Conservation (phyloP, 2,113 vertebrate species). For the Tetrao urogallus region DNA sequence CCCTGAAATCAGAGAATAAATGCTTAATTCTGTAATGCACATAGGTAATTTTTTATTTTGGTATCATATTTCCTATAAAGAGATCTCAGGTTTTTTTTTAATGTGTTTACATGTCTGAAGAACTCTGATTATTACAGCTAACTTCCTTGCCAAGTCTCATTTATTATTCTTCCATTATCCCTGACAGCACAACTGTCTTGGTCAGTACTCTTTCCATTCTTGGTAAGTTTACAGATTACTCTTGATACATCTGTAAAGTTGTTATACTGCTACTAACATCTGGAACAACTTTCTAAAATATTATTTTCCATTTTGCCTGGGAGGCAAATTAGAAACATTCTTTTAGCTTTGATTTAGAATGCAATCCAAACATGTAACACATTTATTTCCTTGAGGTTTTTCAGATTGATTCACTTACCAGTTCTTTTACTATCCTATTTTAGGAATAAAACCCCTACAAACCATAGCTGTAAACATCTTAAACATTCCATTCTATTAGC, state of each 20-base stretch:
- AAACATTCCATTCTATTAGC: background rate
- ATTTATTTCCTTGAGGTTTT: background rate
- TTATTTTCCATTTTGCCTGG: background rate
- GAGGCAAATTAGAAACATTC: background rate
- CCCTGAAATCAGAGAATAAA: background rate
- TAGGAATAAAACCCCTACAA: background rate
- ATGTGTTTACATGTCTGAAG: background rate
- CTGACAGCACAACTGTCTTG: background rate
- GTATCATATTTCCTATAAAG: background rate
- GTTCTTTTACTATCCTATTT: background rate
- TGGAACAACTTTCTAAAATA: background rate
- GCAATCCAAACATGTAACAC: background rate
- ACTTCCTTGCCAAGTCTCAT: background rate
- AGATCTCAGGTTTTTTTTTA: background rate
- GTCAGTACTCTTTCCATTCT: background rate
- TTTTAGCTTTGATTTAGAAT: background rate
- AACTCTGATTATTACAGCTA: background rate
- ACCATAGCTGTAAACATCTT: background rate
- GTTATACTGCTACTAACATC: background rate
- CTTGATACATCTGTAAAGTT: background rate
- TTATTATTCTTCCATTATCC: background rate
- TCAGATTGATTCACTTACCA: background rate
- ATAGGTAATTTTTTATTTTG: background rate
- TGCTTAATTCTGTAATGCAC: background rate
- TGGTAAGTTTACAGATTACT: background rate